phyloP scores from a whole-genome alignment of 1,140 invertebrate genomes.

The Papilio xuthus region DNA sequence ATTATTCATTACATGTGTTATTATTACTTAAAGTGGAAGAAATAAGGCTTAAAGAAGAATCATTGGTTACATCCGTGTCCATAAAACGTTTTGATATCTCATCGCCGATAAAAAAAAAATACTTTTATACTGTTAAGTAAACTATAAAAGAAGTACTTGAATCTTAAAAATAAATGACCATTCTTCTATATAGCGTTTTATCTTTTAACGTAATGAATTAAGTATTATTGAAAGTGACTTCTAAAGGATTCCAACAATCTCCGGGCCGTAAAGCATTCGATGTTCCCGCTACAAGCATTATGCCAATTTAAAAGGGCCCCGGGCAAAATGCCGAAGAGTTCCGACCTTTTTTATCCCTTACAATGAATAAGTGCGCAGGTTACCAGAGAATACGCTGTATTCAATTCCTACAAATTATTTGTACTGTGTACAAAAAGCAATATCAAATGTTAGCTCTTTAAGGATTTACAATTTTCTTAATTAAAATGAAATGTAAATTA shows the following conservation, averaged over 20 bases:
- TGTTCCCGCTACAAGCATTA: slow-evolving; percentile 9
- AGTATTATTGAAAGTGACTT: slow-evolving; percentile 22
- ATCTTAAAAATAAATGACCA: background rate
- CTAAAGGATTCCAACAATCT: slow-evolving; percentile 26
- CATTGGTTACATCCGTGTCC: background rate
- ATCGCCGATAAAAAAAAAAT: background rate
- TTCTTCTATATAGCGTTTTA: slow-evolving; percentile 1
- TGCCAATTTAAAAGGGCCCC: slow-evolving; percentile 37
- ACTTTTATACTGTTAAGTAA: background rate
- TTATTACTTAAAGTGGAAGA: too few species aligned
- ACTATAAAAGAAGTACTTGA: background rate
- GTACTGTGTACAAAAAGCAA: slow-evolving; percentile 13
- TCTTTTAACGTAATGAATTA: slow-evolving; percentile 30
- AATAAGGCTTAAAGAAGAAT: background rate
- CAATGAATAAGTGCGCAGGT: slow-evolving; percentile 13
- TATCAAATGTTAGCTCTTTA: background rate
- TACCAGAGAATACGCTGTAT: slow-evolving; percentile 9
- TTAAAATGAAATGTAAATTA: background rate
- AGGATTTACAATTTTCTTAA: background rate
- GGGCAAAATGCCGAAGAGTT: slow-evolving; percentile 8
- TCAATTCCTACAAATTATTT: background rate
- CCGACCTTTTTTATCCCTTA: slow-evolving; percentile 37
- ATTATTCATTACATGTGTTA: background rate
- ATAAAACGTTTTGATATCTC: background rate
- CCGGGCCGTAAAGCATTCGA: slow-evolving; percentile 3